These are phyloP conservation scores for Sebastes elongatus DNA, from an alignment of 2,797 vertebrate species.

Conservation along the genomic window DNA sequence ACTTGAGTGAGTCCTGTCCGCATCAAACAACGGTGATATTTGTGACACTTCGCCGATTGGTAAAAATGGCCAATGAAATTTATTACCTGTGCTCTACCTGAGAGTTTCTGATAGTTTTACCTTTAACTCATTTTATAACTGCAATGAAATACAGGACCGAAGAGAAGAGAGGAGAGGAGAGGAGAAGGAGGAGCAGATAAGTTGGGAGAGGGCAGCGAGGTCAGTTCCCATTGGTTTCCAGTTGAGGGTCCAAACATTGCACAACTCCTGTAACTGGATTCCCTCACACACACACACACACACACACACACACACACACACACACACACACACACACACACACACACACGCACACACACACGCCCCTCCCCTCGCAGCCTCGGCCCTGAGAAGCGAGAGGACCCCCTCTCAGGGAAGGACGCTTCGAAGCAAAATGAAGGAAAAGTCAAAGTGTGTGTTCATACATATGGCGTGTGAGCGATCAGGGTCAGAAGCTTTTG, in stretches of 20 bases:
- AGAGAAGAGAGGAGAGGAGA: background rate
- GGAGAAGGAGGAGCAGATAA: background rate
- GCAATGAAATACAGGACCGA: background rate
- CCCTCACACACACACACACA: background rate
- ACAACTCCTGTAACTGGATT: constrained; percentile 69
- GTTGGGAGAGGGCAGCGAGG: constrained; percentile 32
- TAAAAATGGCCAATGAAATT: background rate
- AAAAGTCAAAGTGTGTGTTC: background rate
- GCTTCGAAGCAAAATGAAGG: background rate
- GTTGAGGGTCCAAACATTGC: constrained; percentile 58
- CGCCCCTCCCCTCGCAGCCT: constrained; percentile 2
- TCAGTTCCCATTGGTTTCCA: constrained; percentile 57
- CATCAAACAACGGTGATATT: background rate
- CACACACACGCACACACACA: background rate
- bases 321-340: background rate
- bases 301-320: constrained; percentile 8
- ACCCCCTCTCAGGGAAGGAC: constrained; percentile 2
- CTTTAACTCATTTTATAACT: background rate
- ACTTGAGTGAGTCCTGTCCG: too few relatives aligned
- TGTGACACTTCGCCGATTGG: background rate
- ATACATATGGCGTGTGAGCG: background rate
- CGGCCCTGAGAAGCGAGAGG: constrained; percentile 10
- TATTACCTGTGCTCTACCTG: background rate
- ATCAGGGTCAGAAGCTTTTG: background rate
- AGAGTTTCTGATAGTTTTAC: background rate